A percentile compares a stretch with the other conserved stretches of the same genome.
These are phyloP conservation scores for Sinocyclocheilus anshuiensis DNA, from an alignment of 2,113 vertebrate genomes.

Conservation along the genomic window DNA sequence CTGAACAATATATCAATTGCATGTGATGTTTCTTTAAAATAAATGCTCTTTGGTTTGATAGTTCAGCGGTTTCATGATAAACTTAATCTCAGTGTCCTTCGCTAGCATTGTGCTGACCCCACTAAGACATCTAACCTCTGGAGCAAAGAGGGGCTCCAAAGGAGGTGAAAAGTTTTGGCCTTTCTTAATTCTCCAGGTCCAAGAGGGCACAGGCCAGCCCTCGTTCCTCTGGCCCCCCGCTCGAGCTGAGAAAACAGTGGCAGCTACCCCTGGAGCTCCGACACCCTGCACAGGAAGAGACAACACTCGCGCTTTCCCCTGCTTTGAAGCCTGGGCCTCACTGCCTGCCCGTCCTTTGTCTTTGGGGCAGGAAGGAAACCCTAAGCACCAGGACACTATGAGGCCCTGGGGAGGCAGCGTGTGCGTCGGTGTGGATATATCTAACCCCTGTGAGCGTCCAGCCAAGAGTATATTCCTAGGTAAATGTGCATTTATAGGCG, in stretches of 20 bases:
- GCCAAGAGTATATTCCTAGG: constrained; percentile 50
- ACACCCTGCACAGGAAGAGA: constrained; percentile 81
- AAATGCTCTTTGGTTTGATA: not conserved
- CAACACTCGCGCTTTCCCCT: constrained; percentile 83
- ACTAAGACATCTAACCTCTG: constrained; percentile 42
- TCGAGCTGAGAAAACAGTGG: constrained; percentile 81
- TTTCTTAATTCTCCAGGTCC: constrained; percentile 25
- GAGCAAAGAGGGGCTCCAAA: constrained; percentile 15
- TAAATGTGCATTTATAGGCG: constrained; percentile 53
- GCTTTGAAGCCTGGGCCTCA: constrained; percentile 82
- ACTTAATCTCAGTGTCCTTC: not conserved
- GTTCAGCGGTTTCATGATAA: constrained; percentile 27
- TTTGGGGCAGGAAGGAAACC: constrained; percentile 87
- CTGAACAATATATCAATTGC: too few relatives aligned
- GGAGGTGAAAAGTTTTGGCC: constrained; percentile 33
- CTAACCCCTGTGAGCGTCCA: constrained; percentile 47
- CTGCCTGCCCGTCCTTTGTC: constrained; percentile 74
- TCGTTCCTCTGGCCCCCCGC: constrained; percentile 50
- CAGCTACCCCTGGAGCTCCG: constrained; percentile 75
- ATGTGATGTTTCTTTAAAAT: not conserved
- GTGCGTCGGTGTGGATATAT: constrained; percentile 53
- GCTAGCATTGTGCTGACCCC: constrained; percentile 9
- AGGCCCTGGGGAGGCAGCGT: constrained; percentile 66
- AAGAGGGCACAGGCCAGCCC: constrained; percentile 40
- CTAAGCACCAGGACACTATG: constrained; percentile 77